phyloP scores from a whole-genome alignment of 2,797 vertebrate species.

The Poecilia velifera region DNA sequence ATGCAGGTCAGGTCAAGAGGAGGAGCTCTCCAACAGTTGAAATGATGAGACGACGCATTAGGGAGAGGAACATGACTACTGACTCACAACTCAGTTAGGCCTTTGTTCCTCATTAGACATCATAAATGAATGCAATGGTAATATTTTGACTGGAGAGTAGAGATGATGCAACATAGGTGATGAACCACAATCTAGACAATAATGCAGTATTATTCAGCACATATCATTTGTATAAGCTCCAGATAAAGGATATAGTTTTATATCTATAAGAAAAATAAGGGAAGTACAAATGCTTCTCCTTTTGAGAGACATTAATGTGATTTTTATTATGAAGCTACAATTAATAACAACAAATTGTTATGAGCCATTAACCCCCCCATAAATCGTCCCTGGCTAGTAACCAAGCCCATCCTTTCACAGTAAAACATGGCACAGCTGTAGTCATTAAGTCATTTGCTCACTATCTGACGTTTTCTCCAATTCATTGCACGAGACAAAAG shows the following conservation, averaged over 20 bases:
- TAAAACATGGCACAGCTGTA: not conserved
- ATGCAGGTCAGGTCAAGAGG: not conserved
- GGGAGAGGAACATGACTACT: not conserved
- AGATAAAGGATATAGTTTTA: not conserved
- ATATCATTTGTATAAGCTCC: not conserved
- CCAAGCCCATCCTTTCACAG: not conserved
- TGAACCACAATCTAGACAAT: conserved; percentile 10
- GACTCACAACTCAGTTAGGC: conserved; percentile 12
- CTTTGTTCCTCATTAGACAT: conserved; percentile 30
- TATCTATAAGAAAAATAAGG: not conserved
- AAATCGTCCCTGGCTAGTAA: not conserved
- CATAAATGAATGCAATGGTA: conserved; percentile 37
- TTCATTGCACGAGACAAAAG: not conserved
- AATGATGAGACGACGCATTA: not conserved
- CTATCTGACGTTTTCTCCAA: not conserved
- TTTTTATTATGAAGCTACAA: not conserved
- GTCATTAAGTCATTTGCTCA: not conserved
- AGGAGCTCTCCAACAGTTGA: not conserved
- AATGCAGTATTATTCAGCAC: not conserved
- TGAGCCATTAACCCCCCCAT: not conserved
- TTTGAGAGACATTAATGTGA: not conserved
- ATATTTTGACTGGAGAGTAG: conserved; percentile 8
- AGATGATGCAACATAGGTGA: conserved; percentile 18
- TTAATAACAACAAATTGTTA: not conserved
- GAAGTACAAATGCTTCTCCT: not conserved